Evolutionary conservation across 2,113 vertebrate species (phyloP), one percentile per base, ranked within the genome.

Genomic region (Motacilla tschutschensis): DNA sequence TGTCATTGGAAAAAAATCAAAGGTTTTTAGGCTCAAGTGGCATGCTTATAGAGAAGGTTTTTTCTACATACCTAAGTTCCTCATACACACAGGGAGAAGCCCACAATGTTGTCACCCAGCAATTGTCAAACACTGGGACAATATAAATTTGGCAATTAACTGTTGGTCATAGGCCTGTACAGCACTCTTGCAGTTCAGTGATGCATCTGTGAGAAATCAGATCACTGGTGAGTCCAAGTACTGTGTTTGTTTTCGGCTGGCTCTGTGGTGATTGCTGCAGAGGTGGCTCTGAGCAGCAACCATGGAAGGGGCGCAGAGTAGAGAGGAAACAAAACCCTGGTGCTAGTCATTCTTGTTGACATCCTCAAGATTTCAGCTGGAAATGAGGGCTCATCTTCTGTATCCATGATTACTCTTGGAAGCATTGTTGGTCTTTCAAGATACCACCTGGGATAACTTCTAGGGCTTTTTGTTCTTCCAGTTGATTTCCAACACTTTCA

Each of bases 41-140:
- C 6, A 19, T 55, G 8, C 14, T 44, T 14, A 44, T 60, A 22
- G 33, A 76, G 12, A 22, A 15, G 8, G 4, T 9, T 36, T 71
- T 35, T 53, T 41, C 16, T 60, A 8, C 8, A 20, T 36, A 24
- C 5, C 6, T 55, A 33, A 54, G 5, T 35, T 54, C 19, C 10
- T 76, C 13, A 11, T 33, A 46, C 8, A 28, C 0, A 0, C 25
- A 43, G 4, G 20, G 5, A 72, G 25, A 77, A 40, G n/a, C 36
- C 19, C 15, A 14, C 14, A 35, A 1, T 69, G 16, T 29, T 63
- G 41, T 25, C 25, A 46, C 14, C 8, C 33, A 64, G 36, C 12
- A 73, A 11, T 2, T 73, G 5, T 20, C 17, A 36, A 54, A 63
- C 17, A 12, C 15, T 72, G 19, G 19, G 29, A 36, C 1, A 7